Base-by-base conservation (phyloP, 2,797 vertebrate genomes). In the Leuciscus waleckii region DNA sequence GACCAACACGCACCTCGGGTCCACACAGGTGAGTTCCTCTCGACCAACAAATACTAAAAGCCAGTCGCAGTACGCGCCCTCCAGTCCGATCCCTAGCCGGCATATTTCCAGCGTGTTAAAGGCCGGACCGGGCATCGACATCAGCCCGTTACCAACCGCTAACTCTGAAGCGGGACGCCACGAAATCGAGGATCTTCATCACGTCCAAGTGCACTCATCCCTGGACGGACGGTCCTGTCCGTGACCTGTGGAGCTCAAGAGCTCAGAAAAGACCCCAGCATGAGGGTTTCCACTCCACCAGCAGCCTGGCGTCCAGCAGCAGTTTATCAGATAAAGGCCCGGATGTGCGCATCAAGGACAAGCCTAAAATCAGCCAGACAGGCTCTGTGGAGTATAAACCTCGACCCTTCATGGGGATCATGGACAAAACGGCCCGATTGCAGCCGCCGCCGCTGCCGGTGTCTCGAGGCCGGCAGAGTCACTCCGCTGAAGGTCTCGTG, bases 321-420 rank as follows among this genome's bases (percentile, higher is more conserved):
- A 96, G 97, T 79, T 95, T 97, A 16, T 95, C 97, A 0, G 97
- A 98, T 37, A 94, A 92, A n/a, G 97, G 96, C 19, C 95, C 96
- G 0, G 97, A 98, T 0, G 94, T 96, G 76, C 96, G 96, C 17
- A 93, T 94, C 87, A 98, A 97, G 0, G 98, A 98, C 82, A 95
- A 91, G 2, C 9, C 83, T 2, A 96, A 89, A 90, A 95, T 86
- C 83, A 56, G 78, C 39, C 80, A 89, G 79, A 89, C 94, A 0
- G 29, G 91, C 10, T 5, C 90, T 0, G 65, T 92, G 0, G 98
- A 99, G 58, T 96, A 96, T 90, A 97, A 98, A 85, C 96, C 96
- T 29, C 95, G 98, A 85, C 98, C 98, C 0, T 99, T 99, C 85
- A 99, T 99, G 98, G 98, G 98, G 14, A 92, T 99, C 89, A 99